These are phyloP conservation scores for Philantomba maxwellii DNA, from an alignment of 2,113 vertebrate genomes.

Conservation along the genomic window DNA sequence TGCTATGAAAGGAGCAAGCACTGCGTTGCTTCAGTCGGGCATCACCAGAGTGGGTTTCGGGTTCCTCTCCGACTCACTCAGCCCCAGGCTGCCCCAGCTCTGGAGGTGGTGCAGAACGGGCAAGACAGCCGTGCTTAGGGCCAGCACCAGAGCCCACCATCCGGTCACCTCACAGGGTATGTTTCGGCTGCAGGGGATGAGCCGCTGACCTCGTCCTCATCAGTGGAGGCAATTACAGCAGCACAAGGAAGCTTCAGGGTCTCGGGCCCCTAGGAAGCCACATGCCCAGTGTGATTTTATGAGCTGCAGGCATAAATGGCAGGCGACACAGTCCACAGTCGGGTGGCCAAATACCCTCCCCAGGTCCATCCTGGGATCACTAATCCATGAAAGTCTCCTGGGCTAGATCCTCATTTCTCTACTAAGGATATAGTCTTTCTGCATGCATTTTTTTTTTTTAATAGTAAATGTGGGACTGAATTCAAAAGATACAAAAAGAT, in stretches of 20 bases:
- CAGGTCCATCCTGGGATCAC: not conserved
- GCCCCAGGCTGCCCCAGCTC: accelerated
- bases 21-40: not conserved
- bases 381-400: accelerated
- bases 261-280: not conserved
- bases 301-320: not conserved
- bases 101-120: not conserved
- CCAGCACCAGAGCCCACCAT: not conserved
- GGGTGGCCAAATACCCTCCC: accelerated
- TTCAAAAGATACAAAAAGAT: not conserved
- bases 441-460: not conserved
- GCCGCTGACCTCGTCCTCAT: not conserved
- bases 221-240: not conserved
- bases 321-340: accelerated
- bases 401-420: not conserved
- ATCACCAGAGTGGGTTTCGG: not conserved
- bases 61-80: not conserved
- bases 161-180: not conserved
- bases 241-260: not conserved
- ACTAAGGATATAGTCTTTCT: not conserved
- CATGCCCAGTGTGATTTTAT: accelerated
- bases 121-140: accelerated
- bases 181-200: not conserved
- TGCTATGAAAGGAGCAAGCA: not conserved
- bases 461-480: not conserved